Conservation (phyloP, 2,797 vertebrate genomes). For the Morelia viridis region DNA sequence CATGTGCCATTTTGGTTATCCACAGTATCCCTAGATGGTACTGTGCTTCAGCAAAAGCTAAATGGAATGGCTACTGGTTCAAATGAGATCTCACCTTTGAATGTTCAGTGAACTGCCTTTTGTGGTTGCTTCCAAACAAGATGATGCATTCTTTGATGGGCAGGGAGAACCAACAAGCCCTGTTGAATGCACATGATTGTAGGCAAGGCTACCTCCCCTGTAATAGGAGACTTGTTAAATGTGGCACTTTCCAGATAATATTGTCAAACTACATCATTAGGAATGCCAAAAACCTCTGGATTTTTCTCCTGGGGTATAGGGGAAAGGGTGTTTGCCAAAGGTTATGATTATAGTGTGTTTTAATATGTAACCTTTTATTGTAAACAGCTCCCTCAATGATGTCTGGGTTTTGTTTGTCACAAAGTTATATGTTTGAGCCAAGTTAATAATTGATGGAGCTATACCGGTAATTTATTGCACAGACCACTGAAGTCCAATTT, state of each 20-base stretch:
- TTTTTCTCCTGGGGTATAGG: conserved; percentile 34
- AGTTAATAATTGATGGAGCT: conserved; percentile 60
- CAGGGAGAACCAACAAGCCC: conserved; percentile 12
- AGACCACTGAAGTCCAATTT: conserved; percentile 46
- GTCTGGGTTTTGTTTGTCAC: conserved; percentile 61
- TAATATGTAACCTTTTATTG: conserved; percentile 66
- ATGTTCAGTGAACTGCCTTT: conserved; percentile 51
- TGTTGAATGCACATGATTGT: conserved; percentile 18
- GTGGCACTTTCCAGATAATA: background rate
- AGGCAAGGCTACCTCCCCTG: background rate
- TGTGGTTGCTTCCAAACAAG: conserved; percentile 39
- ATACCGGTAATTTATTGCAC: conserved; percentile 49
- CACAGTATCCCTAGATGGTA: background rate
- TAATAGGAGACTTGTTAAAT: background rate
- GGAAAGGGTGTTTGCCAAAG: conserved; percentile 47
- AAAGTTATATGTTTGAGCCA: conserved; percentile 62
- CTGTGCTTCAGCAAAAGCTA: background rate
- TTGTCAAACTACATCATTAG: conserved; percentile 18
- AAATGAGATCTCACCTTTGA: conserved; percentile 55
- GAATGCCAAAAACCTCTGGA: conserved; percentile 23
- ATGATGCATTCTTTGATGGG: conserved; percentile 54
- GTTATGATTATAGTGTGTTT: conserved; percentile 62
- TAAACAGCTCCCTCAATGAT: conserved; percentile 59
- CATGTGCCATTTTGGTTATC: background rate
- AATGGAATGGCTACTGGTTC: conserved; percentile 49